phyloP scores from a whole-genome alignment of 2,797 vertebrate species.

The Urosaurus nigricauda region DNA sequence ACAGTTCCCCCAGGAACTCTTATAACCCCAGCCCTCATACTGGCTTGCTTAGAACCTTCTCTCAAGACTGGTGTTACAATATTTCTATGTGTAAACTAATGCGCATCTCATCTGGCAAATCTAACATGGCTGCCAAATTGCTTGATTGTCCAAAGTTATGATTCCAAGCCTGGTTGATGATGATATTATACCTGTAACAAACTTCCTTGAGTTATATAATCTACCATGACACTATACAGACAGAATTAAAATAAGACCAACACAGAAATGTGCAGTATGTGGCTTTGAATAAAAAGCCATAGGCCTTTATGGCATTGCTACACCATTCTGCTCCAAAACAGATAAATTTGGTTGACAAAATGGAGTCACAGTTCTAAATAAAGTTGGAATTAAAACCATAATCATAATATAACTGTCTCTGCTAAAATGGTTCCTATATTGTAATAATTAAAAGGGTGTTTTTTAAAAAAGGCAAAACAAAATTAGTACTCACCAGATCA shows the following conservation, averaged over 20 bases:
- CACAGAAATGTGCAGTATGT: conserved; percentile 16
- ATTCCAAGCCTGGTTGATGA: conserved; percentile 39
- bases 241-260: conserved; percentile 49
- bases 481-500: not conserved
- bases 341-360: no score
- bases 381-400: no score
- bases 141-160: no score
- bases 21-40: no score
- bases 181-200: conserved; percentile 21
- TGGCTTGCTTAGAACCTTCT: no score
- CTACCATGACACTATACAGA: conserved; percentile 24
- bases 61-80: no score
- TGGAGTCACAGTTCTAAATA: no score
- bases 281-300: not conserved
- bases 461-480: conserved; percentile 31
- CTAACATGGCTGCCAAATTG: conserved; percentile 2
- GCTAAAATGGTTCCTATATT: not conserved
- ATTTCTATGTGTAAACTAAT: conserved; percentile 27
- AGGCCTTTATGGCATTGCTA: no score
- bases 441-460: not conserved
- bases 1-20: no score
- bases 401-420: no score
- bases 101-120: conserved; percentile 39
- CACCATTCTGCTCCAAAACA: no score
- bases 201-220: conserved; percentile 13